phyloP scores from a whole-genome alignment of 64 coral and sea anemone species.

The Platygyra sinensis region DNA sequence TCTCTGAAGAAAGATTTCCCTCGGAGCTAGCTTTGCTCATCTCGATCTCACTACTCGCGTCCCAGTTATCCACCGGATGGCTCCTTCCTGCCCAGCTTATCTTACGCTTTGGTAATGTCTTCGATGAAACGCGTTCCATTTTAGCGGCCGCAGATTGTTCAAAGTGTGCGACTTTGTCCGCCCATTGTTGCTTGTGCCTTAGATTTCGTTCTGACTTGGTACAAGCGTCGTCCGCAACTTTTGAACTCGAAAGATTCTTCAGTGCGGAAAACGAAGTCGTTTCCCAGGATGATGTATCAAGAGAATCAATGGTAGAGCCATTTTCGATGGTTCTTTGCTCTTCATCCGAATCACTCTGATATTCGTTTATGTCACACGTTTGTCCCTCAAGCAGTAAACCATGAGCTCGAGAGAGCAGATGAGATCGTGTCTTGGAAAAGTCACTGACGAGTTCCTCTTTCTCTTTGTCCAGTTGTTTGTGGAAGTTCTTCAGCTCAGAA shows the following conservation, averaged over 20 bases:
- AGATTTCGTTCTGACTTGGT: background rate
- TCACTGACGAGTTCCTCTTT: slow-evolving; percentile 37
- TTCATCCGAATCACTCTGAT: background rate
- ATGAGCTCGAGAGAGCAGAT: slow-evolving; percentile 30
- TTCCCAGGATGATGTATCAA: background rate
- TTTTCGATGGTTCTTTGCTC: background rate
- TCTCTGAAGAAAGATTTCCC: background rate
- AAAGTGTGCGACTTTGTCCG: background rate
- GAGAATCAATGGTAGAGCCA: background rate
- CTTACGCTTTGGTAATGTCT: background rate
- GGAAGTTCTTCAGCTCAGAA: slow-evolving; percentile 3
- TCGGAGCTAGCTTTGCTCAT: slow-evolving; percentile 6
- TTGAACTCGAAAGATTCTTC: background rate
- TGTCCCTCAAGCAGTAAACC: background rate
- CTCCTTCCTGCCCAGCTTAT: background rate
- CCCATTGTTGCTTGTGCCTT: background rate
- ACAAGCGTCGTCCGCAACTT: background rate
- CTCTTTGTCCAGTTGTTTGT: slow-evolving; percentile 37
- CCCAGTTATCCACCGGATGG: slow-evolving; percentile 2
- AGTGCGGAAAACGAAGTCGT: background rate
- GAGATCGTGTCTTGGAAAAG: slow-evolving; percentile 25
- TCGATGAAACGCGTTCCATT: background rate
- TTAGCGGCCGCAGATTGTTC: background rate
- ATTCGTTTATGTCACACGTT: background rate
- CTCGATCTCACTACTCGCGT: background rate